phyloP scores from a whole-genome alignment of 2,888 invertebrate genomes.

The Acanthosepion pharaonis region DNA sequence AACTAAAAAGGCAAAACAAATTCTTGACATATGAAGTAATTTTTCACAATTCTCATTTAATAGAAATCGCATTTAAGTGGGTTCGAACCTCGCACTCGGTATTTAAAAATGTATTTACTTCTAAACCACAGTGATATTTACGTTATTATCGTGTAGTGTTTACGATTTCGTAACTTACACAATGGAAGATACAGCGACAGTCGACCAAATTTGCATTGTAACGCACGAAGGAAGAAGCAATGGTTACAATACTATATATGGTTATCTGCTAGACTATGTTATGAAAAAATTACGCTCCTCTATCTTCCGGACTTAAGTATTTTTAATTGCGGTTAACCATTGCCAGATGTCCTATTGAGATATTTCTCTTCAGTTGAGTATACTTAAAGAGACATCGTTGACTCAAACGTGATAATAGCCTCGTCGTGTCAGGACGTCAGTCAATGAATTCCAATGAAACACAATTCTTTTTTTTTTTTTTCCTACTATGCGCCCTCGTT shows the following conservation, averaged over 20 bases:
- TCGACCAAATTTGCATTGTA: background rate
- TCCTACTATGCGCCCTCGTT: background rate
- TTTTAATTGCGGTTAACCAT: slow-evolving; percentile 1
- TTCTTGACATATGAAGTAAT: too few relatives aligned
- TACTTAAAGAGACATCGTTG: background rate
- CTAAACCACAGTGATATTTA: too few relatives aligned
- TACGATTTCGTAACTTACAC: too few relatives aligned
- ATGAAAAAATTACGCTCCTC: background rate
- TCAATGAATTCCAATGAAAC: background rate
- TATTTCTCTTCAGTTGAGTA: background rate
- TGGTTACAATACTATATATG: too few relatives aligned
- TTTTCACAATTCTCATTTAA: too few relatives aligned
- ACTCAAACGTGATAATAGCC: background rate
- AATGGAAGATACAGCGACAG: background rate
- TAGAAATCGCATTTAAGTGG: too few relatives aligned
- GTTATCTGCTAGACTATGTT: background rate
- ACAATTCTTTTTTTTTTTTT: background rate
- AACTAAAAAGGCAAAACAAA: too few relatives aligned
- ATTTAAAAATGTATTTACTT: too few relatives aligned
- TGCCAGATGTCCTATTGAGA: background rate
- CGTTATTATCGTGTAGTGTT: too few relatives aligned
- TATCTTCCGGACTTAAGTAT: background rate
- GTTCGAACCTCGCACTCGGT: too few relatives aligned
- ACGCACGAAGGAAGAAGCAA: background rate
- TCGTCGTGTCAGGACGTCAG: background rate